phyloP scores from a whole-genome alignment of 2,113 vertebrate species.

The Chlamydotis undulata region DNA sequence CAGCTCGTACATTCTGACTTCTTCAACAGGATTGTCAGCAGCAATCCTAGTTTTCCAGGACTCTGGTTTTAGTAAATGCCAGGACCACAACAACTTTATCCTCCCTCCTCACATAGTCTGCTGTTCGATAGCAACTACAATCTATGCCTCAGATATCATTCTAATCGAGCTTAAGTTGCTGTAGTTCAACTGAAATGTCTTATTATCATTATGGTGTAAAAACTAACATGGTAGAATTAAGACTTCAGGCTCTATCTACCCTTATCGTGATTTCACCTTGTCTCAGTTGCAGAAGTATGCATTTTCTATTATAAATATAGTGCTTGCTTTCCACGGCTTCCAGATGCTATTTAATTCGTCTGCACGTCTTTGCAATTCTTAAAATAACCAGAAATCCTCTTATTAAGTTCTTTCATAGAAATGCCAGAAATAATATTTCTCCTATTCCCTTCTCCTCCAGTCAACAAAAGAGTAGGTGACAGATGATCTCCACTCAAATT shows the following conservation, averaged over 20 bases:
- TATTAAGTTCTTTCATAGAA: not conserved
- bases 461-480: not conserved
- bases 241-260: not conserved
- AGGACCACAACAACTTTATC: not conserved
- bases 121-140: not conserved
- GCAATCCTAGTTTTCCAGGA: not conserved
- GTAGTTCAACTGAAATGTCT: not conserved
- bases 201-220: not conserved
- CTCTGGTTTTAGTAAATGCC: not conserved
- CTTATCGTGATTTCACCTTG: not conserved
- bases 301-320: not conserved
- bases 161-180: not conserved
- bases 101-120: accelerated
- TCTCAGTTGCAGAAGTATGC: not conserved
- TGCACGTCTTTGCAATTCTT: not conserved
- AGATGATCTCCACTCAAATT: not conserved
- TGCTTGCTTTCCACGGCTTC: not conserved
- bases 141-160: not conserved
- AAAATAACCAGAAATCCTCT: not conserved
- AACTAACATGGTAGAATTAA: not conserved
- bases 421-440: not conserved
- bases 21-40: not conserved
- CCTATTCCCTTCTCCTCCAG: not conserved
- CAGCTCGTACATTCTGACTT: not conserved
- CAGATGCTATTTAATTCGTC: not conserved